Conservation (phyloP, 2,113 vertebrate species). For the Tautogolabrus adspersus region DNA sequence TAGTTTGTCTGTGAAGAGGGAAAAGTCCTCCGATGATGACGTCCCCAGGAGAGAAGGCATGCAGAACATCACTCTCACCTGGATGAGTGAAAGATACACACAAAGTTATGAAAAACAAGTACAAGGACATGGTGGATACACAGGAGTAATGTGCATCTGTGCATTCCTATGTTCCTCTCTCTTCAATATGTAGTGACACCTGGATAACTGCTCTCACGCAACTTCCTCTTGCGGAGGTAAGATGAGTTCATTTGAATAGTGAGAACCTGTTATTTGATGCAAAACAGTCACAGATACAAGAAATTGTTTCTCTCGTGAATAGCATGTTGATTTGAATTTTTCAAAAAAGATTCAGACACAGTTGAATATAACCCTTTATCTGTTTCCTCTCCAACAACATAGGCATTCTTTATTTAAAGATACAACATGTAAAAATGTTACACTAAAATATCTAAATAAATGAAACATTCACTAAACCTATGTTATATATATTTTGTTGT, state of each 20-base stretch:
- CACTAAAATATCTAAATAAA: too few species aligned
- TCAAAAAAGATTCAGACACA: neutral
- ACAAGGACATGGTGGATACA: slow-evolving; percentile 34
- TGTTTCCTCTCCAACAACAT: neutral
- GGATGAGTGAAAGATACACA: neutral
- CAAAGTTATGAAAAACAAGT: slow-evolving; percentile 14
- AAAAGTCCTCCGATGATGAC: slow-evolving; percentile 77
- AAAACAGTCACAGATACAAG: neutral
- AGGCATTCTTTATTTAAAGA: too few species aligned
- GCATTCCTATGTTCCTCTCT: neutral
- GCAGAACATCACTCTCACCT: neutral
- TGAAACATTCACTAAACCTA: too few species aligned
- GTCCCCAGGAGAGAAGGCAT: slow-evolving; percentile 48
- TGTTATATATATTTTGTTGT: too few species aligned
- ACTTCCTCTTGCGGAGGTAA: neutral
- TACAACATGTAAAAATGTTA: too few species aligned
- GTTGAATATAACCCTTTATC: neutral
- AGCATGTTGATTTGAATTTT: neutral
- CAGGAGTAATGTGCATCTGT: neutral
- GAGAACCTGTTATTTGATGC: neutral
- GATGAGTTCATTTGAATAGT: slow-evolving; percentile 39
- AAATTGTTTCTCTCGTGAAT: neutral
- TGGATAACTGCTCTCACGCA: neutral
- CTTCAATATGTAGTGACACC: neutral
- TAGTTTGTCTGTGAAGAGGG: slow-evolving; percentile 42